phyloP scores from a whole-genome alignment of 2,888 invertebrate genomes.

The Pyrrhosoma nymphula region DNA sequence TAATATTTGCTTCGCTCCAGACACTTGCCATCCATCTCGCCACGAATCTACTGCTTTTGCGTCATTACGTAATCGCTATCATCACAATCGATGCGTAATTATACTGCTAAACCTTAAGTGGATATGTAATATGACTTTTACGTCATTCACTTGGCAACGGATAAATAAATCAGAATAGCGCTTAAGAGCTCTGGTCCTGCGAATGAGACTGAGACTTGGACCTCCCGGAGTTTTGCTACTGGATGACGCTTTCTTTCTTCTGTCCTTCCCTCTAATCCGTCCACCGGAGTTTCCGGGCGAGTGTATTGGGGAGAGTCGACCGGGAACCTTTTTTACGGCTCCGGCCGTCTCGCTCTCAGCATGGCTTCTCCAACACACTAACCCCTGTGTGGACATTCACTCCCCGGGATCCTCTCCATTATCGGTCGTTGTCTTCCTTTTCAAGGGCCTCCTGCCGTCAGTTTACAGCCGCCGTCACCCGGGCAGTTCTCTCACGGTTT shows the following conservation, averaged over 20 bases:
- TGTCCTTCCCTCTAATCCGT: neutral
- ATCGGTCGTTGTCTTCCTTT: neutral
- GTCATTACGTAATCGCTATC: no score
- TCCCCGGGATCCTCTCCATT: neutral
- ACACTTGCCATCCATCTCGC: no score
- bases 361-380: neutral
- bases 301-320: neutral
- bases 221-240: neutral
- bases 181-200: no score
- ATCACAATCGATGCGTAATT: no score
- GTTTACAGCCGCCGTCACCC: neutral
- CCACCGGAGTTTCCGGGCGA: neutral
- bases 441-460: neutral
- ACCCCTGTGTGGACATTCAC: neutral
- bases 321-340: neutral
- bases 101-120: no score
- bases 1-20: no score
- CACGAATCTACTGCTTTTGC: no score
- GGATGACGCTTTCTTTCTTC: neutral
- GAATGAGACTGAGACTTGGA: no score
- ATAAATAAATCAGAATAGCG: no score
- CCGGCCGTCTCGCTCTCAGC: neutral
- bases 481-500: neutral
- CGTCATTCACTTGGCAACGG: no score
- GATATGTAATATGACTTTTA: no score